These are phyloP conservation scores for Hirundo rustica DNA, from an alignment of 2,797 vertebrate genomes.

Conservation along the genomic window DNA sequence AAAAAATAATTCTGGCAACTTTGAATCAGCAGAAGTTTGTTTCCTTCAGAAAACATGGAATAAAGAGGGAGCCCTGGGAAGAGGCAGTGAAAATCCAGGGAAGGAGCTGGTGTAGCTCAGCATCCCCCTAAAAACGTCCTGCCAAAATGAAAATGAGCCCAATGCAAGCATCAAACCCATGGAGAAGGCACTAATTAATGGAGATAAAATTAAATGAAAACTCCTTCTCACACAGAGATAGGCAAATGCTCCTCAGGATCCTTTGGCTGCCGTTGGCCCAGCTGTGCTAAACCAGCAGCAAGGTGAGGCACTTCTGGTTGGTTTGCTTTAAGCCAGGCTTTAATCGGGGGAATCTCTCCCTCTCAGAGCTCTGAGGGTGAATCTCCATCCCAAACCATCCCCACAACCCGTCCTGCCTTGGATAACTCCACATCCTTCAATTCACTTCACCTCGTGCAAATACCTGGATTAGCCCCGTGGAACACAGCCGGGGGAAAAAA, in stretches of 20 bases:
- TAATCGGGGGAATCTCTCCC: background rate
- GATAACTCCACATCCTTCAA: background rate
- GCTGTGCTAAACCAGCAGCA: background rate
- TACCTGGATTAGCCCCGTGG: background rate
- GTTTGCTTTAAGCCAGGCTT: slow-evolving; percentile 28
- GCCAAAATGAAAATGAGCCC: background rate
- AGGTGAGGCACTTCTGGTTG: slow-evolving; percentile 18
- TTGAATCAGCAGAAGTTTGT: background rate
- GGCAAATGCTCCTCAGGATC: slow-evolving; percentile 10
- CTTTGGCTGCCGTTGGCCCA: background rate
- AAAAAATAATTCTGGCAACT: background rate
- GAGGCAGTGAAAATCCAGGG: background rate
- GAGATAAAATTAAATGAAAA: slow-evolving; percentile 25
- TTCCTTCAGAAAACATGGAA: background rate
- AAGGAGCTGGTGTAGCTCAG: background rate
- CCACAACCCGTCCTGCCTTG: background rate
- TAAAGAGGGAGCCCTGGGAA: background rate
- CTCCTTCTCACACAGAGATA: slow-evolving; percentile 11
- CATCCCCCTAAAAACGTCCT: background rate
- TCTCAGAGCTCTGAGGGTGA: background rate
- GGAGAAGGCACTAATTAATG: slow-evolving; percentile 3
- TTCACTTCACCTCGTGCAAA: background rate
- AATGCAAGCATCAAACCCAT: slow-evolving; percentile 23
- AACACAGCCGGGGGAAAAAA: background rate
- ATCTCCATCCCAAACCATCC: background rate